phyloP scores from a whole-genome alignment of 2,888 invertebrate genomes.

The Meloe dianella region DNA sequence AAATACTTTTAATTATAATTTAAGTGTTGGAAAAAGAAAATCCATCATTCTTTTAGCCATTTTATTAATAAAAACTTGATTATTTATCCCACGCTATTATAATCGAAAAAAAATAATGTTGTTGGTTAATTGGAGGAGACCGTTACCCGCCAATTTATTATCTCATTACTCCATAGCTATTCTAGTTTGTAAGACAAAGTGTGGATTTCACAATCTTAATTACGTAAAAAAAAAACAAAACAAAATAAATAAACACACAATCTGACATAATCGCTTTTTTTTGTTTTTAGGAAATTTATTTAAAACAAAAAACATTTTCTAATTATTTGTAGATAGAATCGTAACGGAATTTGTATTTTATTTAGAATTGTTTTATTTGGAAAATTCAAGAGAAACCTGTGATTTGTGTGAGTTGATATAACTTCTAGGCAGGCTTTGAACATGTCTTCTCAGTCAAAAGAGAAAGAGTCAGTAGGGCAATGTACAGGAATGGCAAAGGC shows the following conservation, averaged over 20 bases:
- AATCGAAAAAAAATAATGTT: background rate
- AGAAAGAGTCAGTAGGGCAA: slow-evolving; percentile 10
- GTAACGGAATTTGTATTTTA: background rate
- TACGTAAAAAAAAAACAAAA: slow-evolving; percentile 6
- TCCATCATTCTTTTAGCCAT: background rate
- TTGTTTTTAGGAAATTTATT: background rate
- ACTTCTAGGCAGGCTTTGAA: background rate
- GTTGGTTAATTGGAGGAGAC: slow-evolving; percentile 5
- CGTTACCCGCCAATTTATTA: slow-evolving; percentile 11
- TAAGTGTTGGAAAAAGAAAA: background rate
- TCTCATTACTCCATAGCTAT: background rate
- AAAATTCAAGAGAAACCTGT: background rate
- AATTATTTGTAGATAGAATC: slow-evolving; percentile 3
- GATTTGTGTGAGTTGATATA: background rate
- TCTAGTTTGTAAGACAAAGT: background rate
- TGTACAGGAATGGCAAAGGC: slow-evolving; percentile 9
- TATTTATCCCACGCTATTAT: background rate
- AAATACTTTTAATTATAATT: background rate
- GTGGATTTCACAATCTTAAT: background rate
- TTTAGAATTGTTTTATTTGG: background rate
- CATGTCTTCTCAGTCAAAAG: background rate
- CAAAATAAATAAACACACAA: no score
- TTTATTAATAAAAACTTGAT: slow-evolving; percentile 2
- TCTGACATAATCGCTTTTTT: background rate
- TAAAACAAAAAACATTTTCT: background rate